Conservation (phyloP, 2,113 vertebrate species). For the Cyprinodon brontotheroides region DNA sequence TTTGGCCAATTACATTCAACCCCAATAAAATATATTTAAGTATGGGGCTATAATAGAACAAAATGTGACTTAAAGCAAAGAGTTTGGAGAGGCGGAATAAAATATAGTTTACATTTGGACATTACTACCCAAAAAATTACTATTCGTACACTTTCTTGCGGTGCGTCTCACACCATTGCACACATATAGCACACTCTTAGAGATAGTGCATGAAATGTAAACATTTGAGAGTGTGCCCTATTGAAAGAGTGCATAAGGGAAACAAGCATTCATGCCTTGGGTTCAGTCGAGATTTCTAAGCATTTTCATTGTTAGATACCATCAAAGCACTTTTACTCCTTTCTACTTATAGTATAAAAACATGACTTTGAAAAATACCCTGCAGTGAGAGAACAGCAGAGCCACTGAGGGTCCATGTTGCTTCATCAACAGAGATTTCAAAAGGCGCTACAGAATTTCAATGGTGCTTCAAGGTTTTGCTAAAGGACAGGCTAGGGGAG, state of each 20-base stretch:
- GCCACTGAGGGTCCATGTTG: slow-evolving; percentile 72
- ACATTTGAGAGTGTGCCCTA: slow-evolving; percentile 13
- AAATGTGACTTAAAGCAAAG: not conserved
- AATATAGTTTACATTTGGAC: slow-evolving; percentile 31
- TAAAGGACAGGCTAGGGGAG: slow-evolving; percentile 72
- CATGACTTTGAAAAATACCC: slow-evolving; percentile 80
- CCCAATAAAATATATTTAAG: not conserved
- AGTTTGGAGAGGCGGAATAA: not conserved
- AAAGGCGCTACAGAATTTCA: slow-evolving; percentile 79
- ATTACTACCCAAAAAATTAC: not conserved
- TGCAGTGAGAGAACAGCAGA: slow-evolving; percentile 67
- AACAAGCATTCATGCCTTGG: slow-evolving; percentile 46
- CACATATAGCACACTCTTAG: slow-evolving; percentile 42
- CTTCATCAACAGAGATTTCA: slow-evolving; percentile 81
- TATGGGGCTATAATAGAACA: not conserved
- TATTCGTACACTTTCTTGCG: slow-evolving; percentile 29
- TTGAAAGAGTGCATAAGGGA: slow-evolving; percentile 42
- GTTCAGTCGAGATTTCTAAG: slow-evolving; percentile 67
- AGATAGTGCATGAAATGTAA: slow-evolving; percentile 23
- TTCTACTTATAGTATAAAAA: slow-evolving; percentile 79
- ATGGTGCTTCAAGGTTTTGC: slow-evolving; percentile 77
- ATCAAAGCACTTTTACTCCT: slow-evolving; percentile 72
- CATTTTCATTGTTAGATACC: slow-evolving; percentile 75
- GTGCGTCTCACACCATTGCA: slow-evolving; percentile 38
- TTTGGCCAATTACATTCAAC: not conserved